Conservation (phyloP, 1,140 invertebrate species). For the Homarus americanus region DNA sequence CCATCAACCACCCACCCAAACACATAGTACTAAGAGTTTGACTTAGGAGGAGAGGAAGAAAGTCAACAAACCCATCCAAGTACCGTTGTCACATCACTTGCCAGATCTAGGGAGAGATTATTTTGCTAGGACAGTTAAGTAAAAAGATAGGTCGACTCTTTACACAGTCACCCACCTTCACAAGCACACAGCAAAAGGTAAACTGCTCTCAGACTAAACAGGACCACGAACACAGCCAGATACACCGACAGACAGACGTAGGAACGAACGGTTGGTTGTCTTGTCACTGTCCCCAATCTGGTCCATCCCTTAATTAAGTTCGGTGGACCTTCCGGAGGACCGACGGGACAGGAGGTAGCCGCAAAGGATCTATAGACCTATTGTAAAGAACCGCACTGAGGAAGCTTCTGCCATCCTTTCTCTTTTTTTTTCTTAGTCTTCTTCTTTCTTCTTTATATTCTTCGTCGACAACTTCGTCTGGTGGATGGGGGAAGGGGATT, state of each 20-base stretch:
- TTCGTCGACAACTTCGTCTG: not conserved
- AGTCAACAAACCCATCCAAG: too few species aligned
- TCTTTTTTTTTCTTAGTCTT: not conserved
- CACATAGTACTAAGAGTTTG: too few species aligned
- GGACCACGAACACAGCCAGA: not conserved
- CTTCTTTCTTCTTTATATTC: not conserved
- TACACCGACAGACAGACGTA: constrained; percentile 22
- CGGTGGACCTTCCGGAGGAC: constrained; percentile 9
- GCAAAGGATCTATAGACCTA: constrained; percentile 29
- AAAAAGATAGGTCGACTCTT: too few species aligned
- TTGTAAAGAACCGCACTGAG: constrained; percentile 9
- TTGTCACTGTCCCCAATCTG: constrained; percentile 25
- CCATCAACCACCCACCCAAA: too few species aligned
- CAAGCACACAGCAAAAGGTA: not conserved
- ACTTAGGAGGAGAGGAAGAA: too few species aligned
- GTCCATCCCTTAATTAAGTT: constrained; percentile 43
- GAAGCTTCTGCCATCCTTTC: constrained; percentile 15
- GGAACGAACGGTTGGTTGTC: constrained; percentile 15
- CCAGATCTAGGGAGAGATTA: too few species aligned
- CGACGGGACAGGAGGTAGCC: constrained; percentile 32
- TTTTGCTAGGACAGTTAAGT: too few species aligned
- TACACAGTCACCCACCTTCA: not conserved
- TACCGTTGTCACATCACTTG: too few species aligned
- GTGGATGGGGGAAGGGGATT: not conserved
- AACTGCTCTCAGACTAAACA: not conserved